Evolutionary conservation across 2,113 vertebrate species (phyloP).

Genomic region (Macrotis lagotis): DNA sequence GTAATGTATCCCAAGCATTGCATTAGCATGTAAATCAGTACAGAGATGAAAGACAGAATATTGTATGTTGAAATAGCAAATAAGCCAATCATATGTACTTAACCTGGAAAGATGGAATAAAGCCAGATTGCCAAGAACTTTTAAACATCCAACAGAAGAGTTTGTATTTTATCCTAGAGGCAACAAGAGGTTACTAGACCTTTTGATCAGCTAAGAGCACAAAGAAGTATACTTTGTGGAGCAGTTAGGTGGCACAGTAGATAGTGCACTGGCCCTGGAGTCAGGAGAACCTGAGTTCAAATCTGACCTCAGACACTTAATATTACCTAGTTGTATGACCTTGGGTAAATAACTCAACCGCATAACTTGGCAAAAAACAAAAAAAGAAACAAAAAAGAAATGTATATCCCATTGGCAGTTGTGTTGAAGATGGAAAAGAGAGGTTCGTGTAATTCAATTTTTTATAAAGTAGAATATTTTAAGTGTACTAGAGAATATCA

Average conservation of each 20-base stretch:
- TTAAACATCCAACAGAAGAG: background rate
- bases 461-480: background rate
- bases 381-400: no score
- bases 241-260: no score
- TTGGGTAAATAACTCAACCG: no score
- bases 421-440: background rate
- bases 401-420: background rate
- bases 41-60: background rate
- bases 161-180: background rate
- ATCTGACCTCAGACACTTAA: no score
- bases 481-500: background rate
- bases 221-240: background rate
- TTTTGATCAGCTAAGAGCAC: background rate
- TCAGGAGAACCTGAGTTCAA: no score
- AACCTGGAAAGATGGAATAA: background rate
- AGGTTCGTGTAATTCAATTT: background rate
- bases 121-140: background rate
- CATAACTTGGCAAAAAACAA: no score
- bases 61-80: background rate
- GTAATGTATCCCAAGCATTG: background rate
- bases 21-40: background rate
- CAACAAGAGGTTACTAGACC: background rate
- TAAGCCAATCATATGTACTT: background rate
- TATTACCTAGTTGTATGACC: no score
- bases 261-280: no score